Base-by-base conservation (phyloP, 2,888 invertebrate genomes). In the Pyrrhia umbra region DNA sequence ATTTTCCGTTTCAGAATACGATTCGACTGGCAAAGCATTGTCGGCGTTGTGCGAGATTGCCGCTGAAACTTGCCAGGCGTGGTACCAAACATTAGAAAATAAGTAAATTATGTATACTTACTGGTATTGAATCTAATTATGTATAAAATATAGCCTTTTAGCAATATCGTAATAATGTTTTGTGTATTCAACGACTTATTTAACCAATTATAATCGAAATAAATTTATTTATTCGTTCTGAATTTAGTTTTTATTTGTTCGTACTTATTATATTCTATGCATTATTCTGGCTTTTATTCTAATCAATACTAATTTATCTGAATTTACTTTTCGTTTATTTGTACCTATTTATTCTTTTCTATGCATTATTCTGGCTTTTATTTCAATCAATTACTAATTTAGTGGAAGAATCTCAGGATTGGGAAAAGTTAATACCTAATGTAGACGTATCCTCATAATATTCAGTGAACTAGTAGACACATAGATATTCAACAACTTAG, bases 1-100 rank as follows among this genome's bases (percentile, higher is more conserved):
- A n/a, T n/a, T 61, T 45, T 68, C 13, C 13, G 16, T 91, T 95
- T 64, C 90, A 97, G 97, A 97, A 86, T 96, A 96, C 70, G 97
- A 97, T 72, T 87, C 95, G 16, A 96, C 96, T 20, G 96, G 96
- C 59, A 96, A 96, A 85, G 96, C 97, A 1, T 88, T 98, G 52
- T 96, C 96, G 6, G 96, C 97, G 13, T 96, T 98, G 87, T 98
- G 98, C 85, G 98, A 98, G 91, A 97, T 97, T 75, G 97, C 97
- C 10, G 95, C 96, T 71, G 98, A 98, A 87, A 97, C 98, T 5
- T 98, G 98, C 88, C 97, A 97, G 85, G 96, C 97, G 30, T 97
- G 97, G 97, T 96, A 97, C 81, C 96, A 92, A 57, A 69, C 87
- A 0, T 21, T 90, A 43, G 93, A 93, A 74, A 92, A 88, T 63